Percentiles rank a stretch among this genome's conserved stretches.
These are phyloP conservation scores for Saimiri boliviensis DNA, from an alignment of 2,113 vertebrate genomes.

Conservation along the genomic window DNA sequence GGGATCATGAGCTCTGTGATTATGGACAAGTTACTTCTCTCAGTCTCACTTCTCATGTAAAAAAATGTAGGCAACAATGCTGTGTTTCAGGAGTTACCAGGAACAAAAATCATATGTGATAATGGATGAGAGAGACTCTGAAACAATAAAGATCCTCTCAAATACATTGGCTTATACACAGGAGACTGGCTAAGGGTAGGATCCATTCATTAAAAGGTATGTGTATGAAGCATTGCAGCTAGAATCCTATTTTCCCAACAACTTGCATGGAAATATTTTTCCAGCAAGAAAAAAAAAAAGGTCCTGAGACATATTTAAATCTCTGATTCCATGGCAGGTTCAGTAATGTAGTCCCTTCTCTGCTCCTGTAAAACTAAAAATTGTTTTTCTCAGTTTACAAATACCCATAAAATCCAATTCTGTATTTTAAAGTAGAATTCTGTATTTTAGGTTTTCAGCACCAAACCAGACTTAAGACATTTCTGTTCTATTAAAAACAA, in stretches of 20 bases:
- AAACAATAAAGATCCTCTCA: neutral
- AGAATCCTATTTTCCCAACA: neutral
- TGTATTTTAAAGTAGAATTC: conserved; percentile 52
- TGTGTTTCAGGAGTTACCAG: neutral
- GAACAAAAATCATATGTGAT: neutral
- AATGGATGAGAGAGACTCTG: neutral
- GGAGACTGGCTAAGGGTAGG: neutral
- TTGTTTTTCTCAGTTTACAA: conserved; percentile 48
- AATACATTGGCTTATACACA: neutral
- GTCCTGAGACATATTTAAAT: conserved; percentile 16
- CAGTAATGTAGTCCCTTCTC: neutral
- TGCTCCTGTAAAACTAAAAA: neutral
- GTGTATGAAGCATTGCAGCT: neutral
- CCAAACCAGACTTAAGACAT: conserved; percentile 11
- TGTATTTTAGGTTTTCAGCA: conserved; percentile 40
- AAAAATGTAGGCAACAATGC: neutral
- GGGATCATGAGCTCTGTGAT: neutral
- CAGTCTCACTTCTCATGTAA: neutral
- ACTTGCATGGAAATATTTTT: conserved; percentile 39
- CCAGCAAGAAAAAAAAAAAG: neutral
- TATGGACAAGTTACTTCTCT: neutral
- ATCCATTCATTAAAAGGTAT: conserved; percentile 8
- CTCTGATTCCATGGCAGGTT: conserved; percentile 14
- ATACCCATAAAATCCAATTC: conserved; percentile 48
- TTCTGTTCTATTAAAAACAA: conserved; percentile 23